Percentiles rank a stretch among this genome's conserved stretches.
phyloP scores from a whole-genome alignment of 2,888 invertebrate genomes.

The Tinea semifulvella region DNA sequence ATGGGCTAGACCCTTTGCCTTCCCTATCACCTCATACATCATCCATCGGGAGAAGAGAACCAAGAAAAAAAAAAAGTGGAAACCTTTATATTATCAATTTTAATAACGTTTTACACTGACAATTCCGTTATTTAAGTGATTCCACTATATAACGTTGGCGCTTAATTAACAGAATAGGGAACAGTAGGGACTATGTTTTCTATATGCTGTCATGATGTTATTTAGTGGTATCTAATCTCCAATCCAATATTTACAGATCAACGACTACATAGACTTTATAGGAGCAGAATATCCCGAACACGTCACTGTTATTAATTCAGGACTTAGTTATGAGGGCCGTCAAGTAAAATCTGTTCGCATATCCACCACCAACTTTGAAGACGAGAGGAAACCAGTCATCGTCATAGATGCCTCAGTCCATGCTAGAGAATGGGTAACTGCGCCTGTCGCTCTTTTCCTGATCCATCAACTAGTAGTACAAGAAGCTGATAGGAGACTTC shows the following conservation, averaged over 20 bases:
- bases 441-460: constrained; percentile 72
- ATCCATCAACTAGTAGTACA: constrained; percentile 72
- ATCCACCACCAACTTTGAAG: constrained; percentile 55
- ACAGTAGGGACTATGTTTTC: too few relatives aligned
- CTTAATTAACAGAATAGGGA: too few relatives aligned
- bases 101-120: too few relatives aligned
- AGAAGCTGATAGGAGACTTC: constrained; percentile 48
- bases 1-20: too few relatives aligned
- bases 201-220: too few relatives aligned
- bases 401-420: constrained; percentile 71
- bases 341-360: constrained; percentile 68
- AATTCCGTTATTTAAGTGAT: too few relatives aligned
- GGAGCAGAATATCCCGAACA: constrained; percentile 50
- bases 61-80: too few relatives aligned
- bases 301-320: constrained; percentile 64
- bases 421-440: constrained; percentile 78
- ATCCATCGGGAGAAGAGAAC: too few relatives aligned
- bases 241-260: constrained; percentile 54
- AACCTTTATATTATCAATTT: neutral
- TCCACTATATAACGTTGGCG: too few relatives aligned
- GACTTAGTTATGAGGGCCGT: constrained; percentile 67
- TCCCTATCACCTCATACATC: too few relatives aligned
- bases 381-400: constrained; percentile 62
- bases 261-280: constrained; percentile 49
- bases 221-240: too few relatives aligned